Percentiles rank a stretch among this genome's conserved stretches.
Evolutionary conservation across 2,888 invertebrate species (phyloP).

Genomic region (Chalcis sispes): DNA sequence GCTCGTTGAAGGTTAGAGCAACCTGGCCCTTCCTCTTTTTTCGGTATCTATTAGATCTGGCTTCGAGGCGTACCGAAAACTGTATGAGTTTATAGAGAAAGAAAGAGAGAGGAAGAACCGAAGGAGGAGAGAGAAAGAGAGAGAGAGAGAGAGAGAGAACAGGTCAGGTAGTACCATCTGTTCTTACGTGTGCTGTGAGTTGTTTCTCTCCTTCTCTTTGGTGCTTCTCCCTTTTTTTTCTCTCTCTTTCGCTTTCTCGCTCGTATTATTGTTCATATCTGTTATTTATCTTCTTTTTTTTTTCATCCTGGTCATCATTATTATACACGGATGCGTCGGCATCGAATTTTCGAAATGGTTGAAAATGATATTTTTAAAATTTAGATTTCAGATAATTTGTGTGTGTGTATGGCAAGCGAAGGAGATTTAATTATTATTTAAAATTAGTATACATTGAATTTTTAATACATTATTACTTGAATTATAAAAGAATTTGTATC

Average conservation of each 20-base stretch:
- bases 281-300: conserved; percentile 25
- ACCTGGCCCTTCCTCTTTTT: conserved; percentile 51
- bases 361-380: conserved; percentile 27
- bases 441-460: too few species aligned
- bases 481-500: too few species aligned
- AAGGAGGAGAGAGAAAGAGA: neutral
- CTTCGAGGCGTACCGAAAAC: conserved; percentile 53
- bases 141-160: conserved; percentile 30
- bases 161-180: conserved; percentile 58
- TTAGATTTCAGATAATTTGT: conserved; percentile 41
- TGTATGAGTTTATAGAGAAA: neutral
- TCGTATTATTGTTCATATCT: conserved; percentile 51
- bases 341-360: conserved; percentile 44
- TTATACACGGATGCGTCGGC: conserved; percentile 49
- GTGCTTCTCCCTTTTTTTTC: conserved; percentile 19
- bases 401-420: conserved; percentile 11
- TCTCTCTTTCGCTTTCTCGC: conserved; percentile 5
- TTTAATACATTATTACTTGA: too few species aligned
- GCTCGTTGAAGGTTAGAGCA: conserved; percentile 58
- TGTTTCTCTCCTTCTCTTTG: conserved; percentile 22
- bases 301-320: conserved; percentile 2
- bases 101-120: too few species aligned
- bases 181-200: too few species aligned
- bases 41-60: conserved; percentile 61
- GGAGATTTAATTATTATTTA: neutral